Conservation (phyloP, 2,113 vertebrate species). For the Pelvicachromis taeniatus region DNA sequence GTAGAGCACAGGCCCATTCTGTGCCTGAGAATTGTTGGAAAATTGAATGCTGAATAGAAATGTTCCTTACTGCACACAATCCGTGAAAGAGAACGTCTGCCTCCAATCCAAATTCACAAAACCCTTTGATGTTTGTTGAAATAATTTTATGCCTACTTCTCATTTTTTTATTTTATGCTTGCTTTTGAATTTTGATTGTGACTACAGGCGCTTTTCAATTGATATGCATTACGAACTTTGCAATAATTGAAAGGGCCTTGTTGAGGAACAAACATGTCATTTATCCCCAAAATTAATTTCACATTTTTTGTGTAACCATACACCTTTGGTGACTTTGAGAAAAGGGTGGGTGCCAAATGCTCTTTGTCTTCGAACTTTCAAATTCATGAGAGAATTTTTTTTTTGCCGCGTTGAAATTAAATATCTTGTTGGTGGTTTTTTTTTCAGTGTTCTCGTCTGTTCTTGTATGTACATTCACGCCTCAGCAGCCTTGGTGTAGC, state of each 20-base stretch:
- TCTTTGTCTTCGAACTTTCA: background rate
- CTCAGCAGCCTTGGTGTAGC: background rate
- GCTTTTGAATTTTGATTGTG: constrained; percentile 64
- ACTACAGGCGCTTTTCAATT: constrained; percentile 62
- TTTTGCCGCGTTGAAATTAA: background rate
- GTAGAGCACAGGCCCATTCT: constrained; percentile 4
- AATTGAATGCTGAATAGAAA: constrained; percentile 53
- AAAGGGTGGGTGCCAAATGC: background rate
- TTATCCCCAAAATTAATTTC: constrained; percentile 36
- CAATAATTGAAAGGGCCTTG: constrained; percentile 60
- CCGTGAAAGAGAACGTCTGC: constrained; percentile 50
- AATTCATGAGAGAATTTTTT: background rate
- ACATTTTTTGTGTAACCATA: background rate
- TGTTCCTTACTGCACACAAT: constrained; percentile 31
- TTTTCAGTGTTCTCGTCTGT: background rate
- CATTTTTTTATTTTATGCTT: constrained; percentile 61
- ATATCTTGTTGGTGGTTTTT: background rate
- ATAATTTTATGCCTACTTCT: constrained; percentile 63
- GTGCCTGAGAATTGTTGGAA: constrained; percentile 38
- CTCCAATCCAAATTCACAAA: constrained; percentile 62
- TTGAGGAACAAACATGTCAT: constrained; percentile 60
- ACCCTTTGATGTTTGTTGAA: constrained; percentile 69
- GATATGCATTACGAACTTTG: constrained; percentile 47
- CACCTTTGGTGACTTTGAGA: constrained; percentile 13
- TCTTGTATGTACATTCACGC: constrained; percentile 22